A percentile compares a stretch with the other conserved stretches of the same genome.
phyloP scores from a whole-genome alignment of 2,113 vertebrate genomes.

The Chloroceryle aenea region DNA sequence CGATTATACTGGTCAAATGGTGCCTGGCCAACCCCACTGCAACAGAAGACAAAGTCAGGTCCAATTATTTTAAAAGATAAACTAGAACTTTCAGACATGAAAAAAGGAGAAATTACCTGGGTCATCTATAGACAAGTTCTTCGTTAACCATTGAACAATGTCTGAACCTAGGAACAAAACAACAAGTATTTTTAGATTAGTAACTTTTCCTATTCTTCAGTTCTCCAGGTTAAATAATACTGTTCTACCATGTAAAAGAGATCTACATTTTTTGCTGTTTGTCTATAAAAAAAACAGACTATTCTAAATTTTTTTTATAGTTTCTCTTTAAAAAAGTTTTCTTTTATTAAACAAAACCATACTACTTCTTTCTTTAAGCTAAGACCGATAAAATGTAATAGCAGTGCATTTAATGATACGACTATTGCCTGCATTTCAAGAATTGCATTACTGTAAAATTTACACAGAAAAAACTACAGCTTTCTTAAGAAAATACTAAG shows the following conservation, averaged over 20 bases:
- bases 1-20: not conserved
- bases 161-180: constrained; percentile 88
- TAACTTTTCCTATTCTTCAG: not conserved
- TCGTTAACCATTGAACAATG: constrained; percentile 97
- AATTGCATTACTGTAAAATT: not conserved
- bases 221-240: not conserved
- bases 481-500: not conserved
- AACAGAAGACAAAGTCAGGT: not conserved
- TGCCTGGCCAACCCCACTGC: fast-evolving
- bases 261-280: not conserved
- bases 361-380: not conserved
- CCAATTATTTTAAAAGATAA: not conserved
- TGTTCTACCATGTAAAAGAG: not conserved
- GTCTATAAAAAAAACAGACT: not conserved
- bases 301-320: not conserved
- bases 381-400: not conserved
- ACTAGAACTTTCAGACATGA: not conserved
- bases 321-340: not conserved
- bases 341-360: not conserved
- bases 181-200: constrained; percentile 33
- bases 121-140: constrained; percentile 95
- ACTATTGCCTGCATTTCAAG: not conserved
- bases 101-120: constrained; percentile 86
- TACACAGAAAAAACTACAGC: not conserved
- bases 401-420: not conserved